Percentiles rank a stretch among this genome's conserved stretches.
phyloP scores from a whole-genome alignment of 2,888 invertebrate species.

The Bugulina stolonifera region DNA sequence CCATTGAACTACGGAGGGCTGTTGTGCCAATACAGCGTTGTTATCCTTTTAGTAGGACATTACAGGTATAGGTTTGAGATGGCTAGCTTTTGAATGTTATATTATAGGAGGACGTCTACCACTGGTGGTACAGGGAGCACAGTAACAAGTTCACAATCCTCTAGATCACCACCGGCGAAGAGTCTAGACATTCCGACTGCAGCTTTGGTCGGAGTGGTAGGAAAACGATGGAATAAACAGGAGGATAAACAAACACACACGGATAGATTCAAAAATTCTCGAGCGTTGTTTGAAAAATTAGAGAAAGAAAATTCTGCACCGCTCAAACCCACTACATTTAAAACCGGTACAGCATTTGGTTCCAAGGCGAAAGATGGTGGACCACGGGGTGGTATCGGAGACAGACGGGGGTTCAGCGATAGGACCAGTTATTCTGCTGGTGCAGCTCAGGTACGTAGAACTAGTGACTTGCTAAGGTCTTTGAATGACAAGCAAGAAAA shows the following conservation, averaged over 20 bases:
- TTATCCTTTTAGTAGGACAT: too few relatives aligned
- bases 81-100: too few relatives aligned
- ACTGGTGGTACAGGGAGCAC: too few relatives aligned
- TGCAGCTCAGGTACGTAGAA: background rate
- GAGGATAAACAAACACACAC: conserved; percentile 44
- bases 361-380: background rate
- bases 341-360: conserved; percentile 8
- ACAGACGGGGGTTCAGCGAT: background rate
- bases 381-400: background rate
- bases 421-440: background rate
- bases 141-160: too few relatives aligned
- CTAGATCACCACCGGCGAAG: background rate
- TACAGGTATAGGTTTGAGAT: too few relatives aligned
- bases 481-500: background rate
- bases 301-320: conserved; percentile 39
- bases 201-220: background rate
- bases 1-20: too few relatives aligned
- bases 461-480: background rate
- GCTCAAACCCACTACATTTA: background rate
- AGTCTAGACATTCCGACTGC: background rate
- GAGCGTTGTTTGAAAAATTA: conserved; percentile 49
- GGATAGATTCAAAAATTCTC: conserved; percentile 46
- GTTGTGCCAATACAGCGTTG: too few relatives aligned
- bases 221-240: conserved; percentile 27
- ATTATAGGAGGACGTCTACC: too few relatives aligned